Base-by-base conservation (phyloP, 2,888 invertebrate species). In the Parnassius orleans region DNA sequence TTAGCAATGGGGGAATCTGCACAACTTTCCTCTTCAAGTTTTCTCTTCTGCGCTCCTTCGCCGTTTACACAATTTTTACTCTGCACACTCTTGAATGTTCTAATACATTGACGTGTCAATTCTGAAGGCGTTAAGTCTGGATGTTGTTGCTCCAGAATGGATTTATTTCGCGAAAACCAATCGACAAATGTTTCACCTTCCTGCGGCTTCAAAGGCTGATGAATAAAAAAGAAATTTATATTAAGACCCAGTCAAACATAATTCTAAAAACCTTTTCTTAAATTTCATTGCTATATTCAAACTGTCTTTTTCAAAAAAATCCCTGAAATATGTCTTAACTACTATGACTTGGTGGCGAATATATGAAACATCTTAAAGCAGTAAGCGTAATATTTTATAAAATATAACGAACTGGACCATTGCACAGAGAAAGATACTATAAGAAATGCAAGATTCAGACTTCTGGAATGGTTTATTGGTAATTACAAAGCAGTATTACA, bases 91-190 rank as follows among this genome's bases (percentile, higher is more conserved):
- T 93, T 93, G 74, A 89, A 94, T 54, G 82, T 83, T 63, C 87
- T 84, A 44, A 93, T 87, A 9, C 93, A 93, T 9, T 90, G 79
- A 64, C 93, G 93, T 0, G 93, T 92, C 55, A 95, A 74, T 65
- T 94, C 94, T 0, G 89, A 80, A 0, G 90, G 81, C 5, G 87
- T 86, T 11, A 93, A 72, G 10, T 93, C 92, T 0, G 94, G 93
- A 72, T 93, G 86, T 70, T 94, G 92, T 53, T 83, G 82, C 71
- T 93, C 91, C n/a, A 95, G 75, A 11, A 77, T 70, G 3, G 85
- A 70, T 74, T 93, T 94, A 73, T 94, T 93, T 63, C 92, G 90
- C 1, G 89, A 83, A 68, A 93, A 94, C 95, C 95, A 95, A 44
- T 90, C 87, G 24, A 93, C 81, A 72, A 94, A 95, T 5, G 91